phyloP scores from a whole-genome alignment of 2,888 invertebrate species.

The Dilophus febrilis region DNA sequence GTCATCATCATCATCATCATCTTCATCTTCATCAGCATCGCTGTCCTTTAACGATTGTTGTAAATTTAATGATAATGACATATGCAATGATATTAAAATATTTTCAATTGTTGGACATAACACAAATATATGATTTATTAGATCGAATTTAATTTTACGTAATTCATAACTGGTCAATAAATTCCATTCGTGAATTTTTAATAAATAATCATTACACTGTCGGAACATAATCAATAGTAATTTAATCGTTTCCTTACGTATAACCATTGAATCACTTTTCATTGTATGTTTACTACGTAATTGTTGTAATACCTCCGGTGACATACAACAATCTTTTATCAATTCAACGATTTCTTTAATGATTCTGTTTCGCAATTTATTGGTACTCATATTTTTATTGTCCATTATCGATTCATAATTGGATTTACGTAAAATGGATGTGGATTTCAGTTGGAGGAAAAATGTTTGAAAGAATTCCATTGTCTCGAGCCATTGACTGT shows the following conservation, averaged over 20 bases:
- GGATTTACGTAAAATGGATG: conserved; percentile 2
- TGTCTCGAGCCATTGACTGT: conserved; percentile 13
- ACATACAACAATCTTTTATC: conserved; percentile 25
- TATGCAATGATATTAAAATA: conserved; percentile 21
- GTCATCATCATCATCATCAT: conserved; percentile 32
- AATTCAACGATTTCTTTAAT: conserved; percentile 22
- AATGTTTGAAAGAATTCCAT: conserved; percentile 3
- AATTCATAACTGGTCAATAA: conserved; percentile 18
- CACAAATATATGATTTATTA: conserved; percentile 25
- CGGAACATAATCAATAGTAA: conserved; percentile 29
- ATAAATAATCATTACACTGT: conserved; percentile 27
- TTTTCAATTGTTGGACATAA: conserved; percentile 25
- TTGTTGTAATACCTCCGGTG: conserved; percentile 20
- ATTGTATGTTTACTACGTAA: conserved; percentile 16
- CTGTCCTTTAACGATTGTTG: no score
- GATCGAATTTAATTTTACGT: conserved; percentile 26
- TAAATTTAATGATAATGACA: conserved; percentile 13
- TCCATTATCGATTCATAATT: no score
- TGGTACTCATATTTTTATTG: background rate
- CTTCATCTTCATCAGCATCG: conserved; percentile 5
- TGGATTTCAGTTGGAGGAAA: conserved; percentile 5
- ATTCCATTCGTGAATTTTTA: conserved; percentile 18
- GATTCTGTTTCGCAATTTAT: conserved; percentile 25
- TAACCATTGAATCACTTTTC: conserved; percentile 12
- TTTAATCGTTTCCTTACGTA: conserved; percentile 24